A percentile compares a stretch with the other conserved stretches of the same genome.
Conservation (phyloP, 2,113 vertebrate species). For the Pseudolaguvia tuberculata region DNA sequence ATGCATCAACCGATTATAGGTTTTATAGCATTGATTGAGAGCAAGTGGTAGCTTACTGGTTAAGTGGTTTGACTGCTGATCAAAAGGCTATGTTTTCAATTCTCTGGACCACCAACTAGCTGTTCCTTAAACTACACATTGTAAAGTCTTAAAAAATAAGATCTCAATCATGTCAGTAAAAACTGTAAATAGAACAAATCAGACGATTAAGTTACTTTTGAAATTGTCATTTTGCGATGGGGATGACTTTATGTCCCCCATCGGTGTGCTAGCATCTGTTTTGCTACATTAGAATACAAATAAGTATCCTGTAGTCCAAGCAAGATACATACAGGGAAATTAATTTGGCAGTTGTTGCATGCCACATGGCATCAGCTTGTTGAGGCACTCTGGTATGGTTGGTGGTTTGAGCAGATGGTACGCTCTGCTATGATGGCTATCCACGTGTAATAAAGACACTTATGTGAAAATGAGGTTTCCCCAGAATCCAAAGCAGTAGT, state of each 20-base stretch:
- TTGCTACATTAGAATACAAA: background rate
- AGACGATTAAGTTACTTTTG: background rate
- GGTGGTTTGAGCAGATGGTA: constrained; percentile 26
- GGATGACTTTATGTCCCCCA: background rate
- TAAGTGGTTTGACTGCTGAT: too few species aligned
- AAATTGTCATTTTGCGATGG: background rate
- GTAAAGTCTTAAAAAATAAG: too few species aligned
- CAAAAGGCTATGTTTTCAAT: too few species aligned
- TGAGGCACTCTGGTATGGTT: constrained; percentile 4
- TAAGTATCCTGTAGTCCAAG: background rate
- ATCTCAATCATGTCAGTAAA: too few species aligned
- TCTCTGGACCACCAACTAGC: too few species aligned
- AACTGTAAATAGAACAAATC: background rate
- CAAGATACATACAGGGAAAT: constrained; percentile 3
- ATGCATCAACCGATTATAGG: too few species aligned
- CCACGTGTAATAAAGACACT: constrained; percentile 16
- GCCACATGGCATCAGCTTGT: constrained; percentile 21
- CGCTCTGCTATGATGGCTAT: background rate
- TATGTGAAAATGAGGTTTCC: constrained; percentile 16
- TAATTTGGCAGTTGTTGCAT: constrained; percentile 19
- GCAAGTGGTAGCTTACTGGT: too few species aligned
- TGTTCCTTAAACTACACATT: too few species aligned
- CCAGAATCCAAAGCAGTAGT: constrained; percentile 10
- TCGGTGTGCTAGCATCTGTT: background rate
- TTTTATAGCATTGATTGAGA: too few species aligned